Evolutionary conservation across 92 coral and sea anemone genomes (phyloP), one percentile per base, ranked within the genome.

Genomic region (Zoanthus gigantus): DNA sequence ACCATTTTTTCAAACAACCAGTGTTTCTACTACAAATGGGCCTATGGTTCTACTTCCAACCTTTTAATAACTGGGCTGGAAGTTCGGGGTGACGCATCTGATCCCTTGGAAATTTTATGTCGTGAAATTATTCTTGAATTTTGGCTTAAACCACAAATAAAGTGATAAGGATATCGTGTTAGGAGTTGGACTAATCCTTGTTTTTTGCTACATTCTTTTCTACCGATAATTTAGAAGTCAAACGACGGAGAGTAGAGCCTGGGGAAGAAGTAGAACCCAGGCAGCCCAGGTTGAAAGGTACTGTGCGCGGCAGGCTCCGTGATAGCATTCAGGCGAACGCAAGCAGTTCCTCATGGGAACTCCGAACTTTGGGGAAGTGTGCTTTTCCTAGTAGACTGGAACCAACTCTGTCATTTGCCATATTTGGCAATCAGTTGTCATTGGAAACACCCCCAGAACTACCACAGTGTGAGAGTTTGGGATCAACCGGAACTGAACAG

Each of bases 361-460:
- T 83, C 18, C 71, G 87, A 44, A 72, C 92, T 7, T 90, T 82
- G 8, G 94, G 93, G 42, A 95, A 88, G 67, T 77, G 90, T 69
- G 90, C 94, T 9, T 90, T 95, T 77, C 95, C 98, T 6, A 90
- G 88, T 57, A 89, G 94, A 72, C 77, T 93, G 83, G 98, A 95
- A 57, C 92, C 98, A 5, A 85, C 94, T 2, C 84, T 86, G 17
- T 91, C 94, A 42, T 92, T 97, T 83, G 83, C 99, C 76, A 72
- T 97, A 82, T 92, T 95, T 91, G 99, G 99, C 14, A 94, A 94
- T 71, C 90, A 87, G 10, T 85, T 77, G 79, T 94, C 95, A 2
- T 74, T 97, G 82, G 88, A 97, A 58, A 93, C 87, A 28, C 92
- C 92, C 7, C 91, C 90, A 45, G 93, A 87, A 13, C 68, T 73